Evolutionary conservation across 1,140 invertebrate genomes (phyloP), one percentile per base, ranked within the genome.

Genomic region (Phymorhynchus buccinoides): DNA sequence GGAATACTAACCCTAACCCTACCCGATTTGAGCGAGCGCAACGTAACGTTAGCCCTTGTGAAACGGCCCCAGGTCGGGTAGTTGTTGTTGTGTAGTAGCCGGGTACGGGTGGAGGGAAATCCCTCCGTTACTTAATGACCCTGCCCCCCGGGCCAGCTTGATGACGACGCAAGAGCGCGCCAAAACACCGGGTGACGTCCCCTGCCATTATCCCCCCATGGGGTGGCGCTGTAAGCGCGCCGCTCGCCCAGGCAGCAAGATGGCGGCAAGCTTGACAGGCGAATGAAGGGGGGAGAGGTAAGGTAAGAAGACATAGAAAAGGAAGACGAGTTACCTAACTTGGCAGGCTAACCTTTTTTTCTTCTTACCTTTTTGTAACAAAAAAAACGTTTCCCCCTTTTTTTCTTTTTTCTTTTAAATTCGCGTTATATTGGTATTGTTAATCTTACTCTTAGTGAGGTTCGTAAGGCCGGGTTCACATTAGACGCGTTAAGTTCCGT

Each of bases 171-270:
- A 83, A 86, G 80, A 83, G 41, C 80, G 52, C 73, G 71, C 35
- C 85, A 83, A 83, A n/a, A 86, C 80, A 75, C 71, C 6, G 22
- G 79, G 42, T 83, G 85, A 86, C 85, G 52, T 77, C 37, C 68
- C 52, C 79, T 37, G 30, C 52, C 37, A 80, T 86, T 86, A 86
- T 83, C 85, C 42, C 85, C 35, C 62, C 82, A 73, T 84, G 85
- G 44, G 85, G 85, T 80, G 81, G 44, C 82, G 82, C 85, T n/a
- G n/a, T n/a, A n/a, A n/a, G 79, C 80, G 85, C 80, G 42, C 35
- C 48, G 71, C 39, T 42, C 52, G 37, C 56, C 32, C 71, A 44
- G 85, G 75, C 85, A 79, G 77, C 81, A 86, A 83, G 78, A 80
- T 83, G 85, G 85, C 75, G 41, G 48, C 66, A 41, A 35, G 3